phyloP scores from a whole-genome alignment of 2,888 invertebrate genomes.

The Sinelater perroti region DNA sequence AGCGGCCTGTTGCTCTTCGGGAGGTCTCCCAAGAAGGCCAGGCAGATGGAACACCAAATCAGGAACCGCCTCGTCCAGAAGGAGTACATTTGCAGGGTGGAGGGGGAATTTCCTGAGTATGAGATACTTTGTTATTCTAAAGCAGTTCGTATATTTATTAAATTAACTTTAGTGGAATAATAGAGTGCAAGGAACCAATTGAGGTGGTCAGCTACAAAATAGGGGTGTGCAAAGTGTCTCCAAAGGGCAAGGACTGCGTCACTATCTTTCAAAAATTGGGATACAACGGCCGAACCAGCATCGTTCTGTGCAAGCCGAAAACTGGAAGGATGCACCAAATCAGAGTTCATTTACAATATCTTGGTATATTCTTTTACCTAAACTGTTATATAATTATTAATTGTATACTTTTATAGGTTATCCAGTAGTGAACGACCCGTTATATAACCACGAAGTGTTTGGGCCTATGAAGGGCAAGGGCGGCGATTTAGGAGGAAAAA shows the following conservation, averaged over 20 bases:
- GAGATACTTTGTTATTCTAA: conserved; percentile 52
- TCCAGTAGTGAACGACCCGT: conserved; percentile 96
- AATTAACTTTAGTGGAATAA: conserved; percentile 74
- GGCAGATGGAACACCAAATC: conserved; percentile 96
- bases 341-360: conserved; percentile 95
- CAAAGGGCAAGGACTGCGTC: conserved; percentile 90
- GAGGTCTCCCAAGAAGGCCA: conserved; percentile 90
- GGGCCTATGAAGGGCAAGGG: conserved; percentile 92
- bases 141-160: not conserved
- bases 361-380: conserved; percentile 70
- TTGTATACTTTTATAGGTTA: conserved; percentile 71
- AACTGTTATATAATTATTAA: conserved; percentile 36
- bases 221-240: conserved; percentile 93
- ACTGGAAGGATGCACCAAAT: conserved; percentile 99
- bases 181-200: conserved; percentile 89
- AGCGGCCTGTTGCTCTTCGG: conserved; percentile 93
- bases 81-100: conserved; percentile 94
- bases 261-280: conserved; percentile 92
- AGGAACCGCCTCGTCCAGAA: conserved; percentile 91
- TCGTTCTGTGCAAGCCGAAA: conserved; percentile 92
- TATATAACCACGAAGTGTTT: conserved; percentile 96
- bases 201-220: conserved; percentile 95
- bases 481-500: conserved; percentile 87
- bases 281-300: conserved; percentile 88
- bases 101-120: conserved; percentile 93